A percentile compares a stretch with the other conserved stretches of the same genome.
phyloP scores from a whole-genome alignment of 2,113 vertebrate genomes.

The Propithecus coquereli region DNA sequence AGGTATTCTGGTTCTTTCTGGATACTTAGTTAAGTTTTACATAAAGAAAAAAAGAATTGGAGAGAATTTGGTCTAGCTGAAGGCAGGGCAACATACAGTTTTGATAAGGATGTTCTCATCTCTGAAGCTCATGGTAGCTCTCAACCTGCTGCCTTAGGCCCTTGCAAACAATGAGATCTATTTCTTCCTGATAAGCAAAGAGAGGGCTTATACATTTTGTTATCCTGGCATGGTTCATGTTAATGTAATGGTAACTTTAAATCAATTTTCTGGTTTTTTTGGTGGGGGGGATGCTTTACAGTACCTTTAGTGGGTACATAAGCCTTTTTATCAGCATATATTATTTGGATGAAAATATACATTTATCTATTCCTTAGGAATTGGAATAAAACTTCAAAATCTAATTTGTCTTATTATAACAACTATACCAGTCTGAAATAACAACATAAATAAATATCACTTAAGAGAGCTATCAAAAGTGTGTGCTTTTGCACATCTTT shows the following conservation, averaged over 20 bases:
- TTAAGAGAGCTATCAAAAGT: background rate
- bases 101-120: background rate
- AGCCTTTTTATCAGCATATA: background rate
- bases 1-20: background rate
- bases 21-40: background rate
- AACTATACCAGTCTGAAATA: background rate
- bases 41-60: background rate
- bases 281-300: background rate
- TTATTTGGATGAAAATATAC: background rate
- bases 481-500: background rate
- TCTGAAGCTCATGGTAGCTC: background rate
- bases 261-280: background rate
- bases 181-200: background rate
- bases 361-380: slow-evolving; percentile 7
- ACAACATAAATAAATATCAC: background rate
- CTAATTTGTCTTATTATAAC: background rate
- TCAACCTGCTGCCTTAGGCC: background rate
- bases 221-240: background rate
- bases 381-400: background rate
- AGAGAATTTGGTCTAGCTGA: background rate
- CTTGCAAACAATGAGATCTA: background rate
- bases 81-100: background rate
- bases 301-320: background rate
- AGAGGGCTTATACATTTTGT: background rate
- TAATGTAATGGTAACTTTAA: background rate